Base-by-base conservation (phyloP, 2,113 vertebrate genomes). In the Tragelaphus strepsiceros region DNA sequence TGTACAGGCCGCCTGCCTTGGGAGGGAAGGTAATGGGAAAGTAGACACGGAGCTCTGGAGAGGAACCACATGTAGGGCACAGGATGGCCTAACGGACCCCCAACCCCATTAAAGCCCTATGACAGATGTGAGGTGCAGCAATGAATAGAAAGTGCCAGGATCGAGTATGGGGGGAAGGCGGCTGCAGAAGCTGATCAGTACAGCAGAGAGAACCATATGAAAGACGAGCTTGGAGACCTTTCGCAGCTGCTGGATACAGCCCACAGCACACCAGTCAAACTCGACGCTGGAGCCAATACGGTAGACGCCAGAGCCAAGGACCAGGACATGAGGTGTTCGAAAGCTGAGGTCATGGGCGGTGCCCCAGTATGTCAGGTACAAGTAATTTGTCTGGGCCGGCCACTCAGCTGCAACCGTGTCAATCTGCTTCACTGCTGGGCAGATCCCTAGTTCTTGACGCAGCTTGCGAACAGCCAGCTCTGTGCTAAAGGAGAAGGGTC, bases 241-340 rank as follows among this genome's bases (percentile, higher is more conserved):
- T 80, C 99, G 99, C 78, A 99, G 99, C 98, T 99, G 99, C 62
- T 99, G 99, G 98, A 99, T 99, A 98, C 99, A 99, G 24, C 99
- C 99, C 0, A 99, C 99, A 0, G 99, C 99, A 0, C 99, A 99
- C 99, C 99, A 99, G 92, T 99, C 99, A 0, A 99, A 99, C 97
- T 99, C 99, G 0, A 99, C 99, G 0, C 99, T 99, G 99, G 99
- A 99, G 98, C 99, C 99, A 0, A 99, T 99, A 88, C 99, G 99
- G 98, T 99, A 99, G n/a, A 99, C 99, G 0, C 99, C 99, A 0
- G 99, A 99, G 95, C 99, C 99, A 7, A 99, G 99, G 92, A 99
- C 99, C 99, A 99, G 99, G 97, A 99, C 99, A 0, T 99, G 99
- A 11, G 99, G 99, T 0, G 99, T 99, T 0, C 71, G 91, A 77